Conservation (phyloP, 2,888 invertebrate genomes). For the Branchipolynoe longqiensis region DNA sequence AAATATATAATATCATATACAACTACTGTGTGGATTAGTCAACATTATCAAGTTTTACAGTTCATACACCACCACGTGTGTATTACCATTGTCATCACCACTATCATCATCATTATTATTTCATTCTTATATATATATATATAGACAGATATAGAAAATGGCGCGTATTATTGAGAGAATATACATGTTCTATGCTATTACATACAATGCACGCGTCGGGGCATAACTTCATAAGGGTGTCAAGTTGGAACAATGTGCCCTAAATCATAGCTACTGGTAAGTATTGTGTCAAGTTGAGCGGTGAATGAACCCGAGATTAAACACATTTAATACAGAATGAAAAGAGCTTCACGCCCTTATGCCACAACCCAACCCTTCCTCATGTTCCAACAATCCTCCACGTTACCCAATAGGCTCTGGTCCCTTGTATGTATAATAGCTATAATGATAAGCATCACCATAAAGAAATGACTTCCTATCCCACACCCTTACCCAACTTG, state of each 20-base stretch:
- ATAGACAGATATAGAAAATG: background rate
- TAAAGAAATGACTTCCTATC: constrained; percentile 1
- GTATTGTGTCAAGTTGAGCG: constrained; percentile 27
- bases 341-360: background rate
- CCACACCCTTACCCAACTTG: background rate
- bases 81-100: background rate
- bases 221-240: background rate
- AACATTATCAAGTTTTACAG: constrained; percentile 23
- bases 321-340: background rate
- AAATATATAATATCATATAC: background rate
- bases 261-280: background rate
- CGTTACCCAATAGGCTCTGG: constrained; percentile 36
- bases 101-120: too few relatives aligned
- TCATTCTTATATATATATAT: too few relatives aligned
- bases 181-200: constrained; percentile 25
- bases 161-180: constrained; percentile 19
- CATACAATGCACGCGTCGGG: constrained; percentile 20
- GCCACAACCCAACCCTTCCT: background rate
- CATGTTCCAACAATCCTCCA: background rate
- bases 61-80: background rate
- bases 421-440: too few relatives aligned
- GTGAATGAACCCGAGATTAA: background rate
- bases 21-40: too few relatives aligned
- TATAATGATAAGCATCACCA: too few relatives aligned
- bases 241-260: background rate